Percentiles rank a stretch among this genome's conserved stretches.
Conservation (phyloP, 1,140 invertebrate species). For the Brachionus sp. region DNA sequence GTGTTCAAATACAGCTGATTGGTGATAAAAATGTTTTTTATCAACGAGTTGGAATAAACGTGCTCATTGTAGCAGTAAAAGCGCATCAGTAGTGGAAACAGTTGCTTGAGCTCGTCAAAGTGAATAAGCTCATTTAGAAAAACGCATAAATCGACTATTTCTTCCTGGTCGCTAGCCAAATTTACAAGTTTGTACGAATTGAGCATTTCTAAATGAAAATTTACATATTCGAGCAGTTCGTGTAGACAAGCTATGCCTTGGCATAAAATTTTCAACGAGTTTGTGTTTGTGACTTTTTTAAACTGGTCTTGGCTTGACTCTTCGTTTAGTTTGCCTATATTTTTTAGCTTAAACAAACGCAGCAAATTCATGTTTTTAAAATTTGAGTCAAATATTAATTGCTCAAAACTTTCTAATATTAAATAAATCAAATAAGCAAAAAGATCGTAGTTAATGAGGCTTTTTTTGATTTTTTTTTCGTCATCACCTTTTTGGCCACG, state of each 20-base stretch:
- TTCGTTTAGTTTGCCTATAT: neutral
- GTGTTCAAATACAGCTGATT: slow-evolving; percentile 33
- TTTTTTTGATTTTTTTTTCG: neutral
- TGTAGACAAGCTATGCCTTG: neutral
- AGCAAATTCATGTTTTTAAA: slow-evolving; percentile 40
- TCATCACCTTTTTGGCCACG: neutral
- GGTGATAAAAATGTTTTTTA: slow-evolving; percentile 3
- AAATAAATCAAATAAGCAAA: slow-evolving; percentile 12
- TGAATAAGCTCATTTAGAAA: slow-evolving; percentile 2
- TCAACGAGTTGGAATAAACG: slow-evolving; percentile 3
- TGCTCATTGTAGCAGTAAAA: slow-evolving; percentile 45
- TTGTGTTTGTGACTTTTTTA: slow-evolving; percentile 38
- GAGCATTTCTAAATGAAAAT: neutral
- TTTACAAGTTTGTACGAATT: neutral
- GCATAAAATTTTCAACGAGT: neutral
- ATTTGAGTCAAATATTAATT: slow-evolving; percentile 44
- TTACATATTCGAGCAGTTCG: neutral
- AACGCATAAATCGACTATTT: neutral
- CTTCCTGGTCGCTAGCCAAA: neutral
- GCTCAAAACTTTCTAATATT: slow-evolving; percentile 39
- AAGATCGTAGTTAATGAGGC: neutral
- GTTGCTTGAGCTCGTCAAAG: slow-evolving; percentile 23
- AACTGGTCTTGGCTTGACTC: neutral
- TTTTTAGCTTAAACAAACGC: neutral
- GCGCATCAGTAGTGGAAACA: slow-evolving; percentile 15